phyloP scores from a whole-genome alignment of 2,113 vertebrate genomes.

The Osmerus eperlanus region DNA sequence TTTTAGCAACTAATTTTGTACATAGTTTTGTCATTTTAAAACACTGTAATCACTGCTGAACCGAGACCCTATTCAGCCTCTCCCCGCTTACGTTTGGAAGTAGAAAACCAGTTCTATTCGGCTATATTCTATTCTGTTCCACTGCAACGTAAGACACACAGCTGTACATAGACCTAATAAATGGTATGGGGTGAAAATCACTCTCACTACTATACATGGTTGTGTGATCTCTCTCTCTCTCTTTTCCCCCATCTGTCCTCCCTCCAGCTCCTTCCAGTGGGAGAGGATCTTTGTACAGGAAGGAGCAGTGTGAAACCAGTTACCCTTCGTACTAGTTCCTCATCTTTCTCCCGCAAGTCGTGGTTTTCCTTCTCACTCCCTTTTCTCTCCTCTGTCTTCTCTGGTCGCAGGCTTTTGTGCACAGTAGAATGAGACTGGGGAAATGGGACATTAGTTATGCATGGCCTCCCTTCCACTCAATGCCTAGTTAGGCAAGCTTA shows the following conservation, averaged over 20 bases:
- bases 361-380: background rate
- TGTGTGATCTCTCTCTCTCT: conserved; percentile 20
- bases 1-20: conserved; percentile 41
- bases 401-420: background rate
- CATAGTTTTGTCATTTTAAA: conserved; percentile 54
- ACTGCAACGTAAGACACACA: conserved; percentile 40
- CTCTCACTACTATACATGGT: conserved; percentile 29
- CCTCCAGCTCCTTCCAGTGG: background rate
- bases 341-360: too few species aligned
- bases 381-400: background rate
- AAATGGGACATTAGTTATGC: conserved; percentile 63
- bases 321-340: too few species aligned
- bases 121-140: conserved; percentile 42
- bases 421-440: background rate
- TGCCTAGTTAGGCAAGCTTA: conserved; percentile 65
- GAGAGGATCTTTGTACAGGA: too few species aligned
- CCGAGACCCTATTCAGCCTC: background rate
- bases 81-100: conserved; percentile 32
- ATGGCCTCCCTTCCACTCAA: conserved; percentile 55
- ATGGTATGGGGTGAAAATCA: conserved; percentile 64
- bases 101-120: conserved; percentile 39
- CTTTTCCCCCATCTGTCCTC: background rate
- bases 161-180: conserved; percentile 76
- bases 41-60: conserved; percentile 24
- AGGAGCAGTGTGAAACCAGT: too few species aligned